Evolutionary conservation across 2,888 invertebrate genomes (phyloP), one percentile per base, ranked within the genome.

Genomic region (Nasonia oneida): DNA sequence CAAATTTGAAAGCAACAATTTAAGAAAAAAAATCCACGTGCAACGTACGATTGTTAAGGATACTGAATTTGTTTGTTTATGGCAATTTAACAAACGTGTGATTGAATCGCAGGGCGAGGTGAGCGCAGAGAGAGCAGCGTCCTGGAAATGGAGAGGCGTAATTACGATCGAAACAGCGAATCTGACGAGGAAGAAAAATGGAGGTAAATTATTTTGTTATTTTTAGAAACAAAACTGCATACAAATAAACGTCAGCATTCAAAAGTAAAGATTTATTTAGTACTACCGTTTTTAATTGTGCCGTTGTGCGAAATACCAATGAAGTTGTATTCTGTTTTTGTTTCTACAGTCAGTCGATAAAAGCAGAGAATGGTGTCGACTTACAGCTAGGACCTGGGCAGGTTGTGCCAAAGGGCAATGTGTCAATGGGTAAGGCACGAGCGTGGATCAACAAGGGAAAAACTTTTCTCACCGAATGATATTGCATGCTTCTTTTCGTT

Each of bases 361-460:
- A 92, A 90, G 90, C 90, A 87, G 92, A 92, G 86, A 91, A 92
- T 85, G 92, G 91, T 64, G 83, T 90, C 94, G 92, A 96, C 94
- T 87, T 91, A 42, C 93, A 94, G 91, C 94, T 97, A 88, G 97
- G 97, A 57, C 97, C 97, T 4, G 97, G 97, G 33, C 97, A 97
- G 94, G 95, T 97, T 92, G 96, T 96, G 93, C 97, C 97, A 79
- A 95, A 96, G 89, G 97, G 96, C 90, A 95, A 95, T 89, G 94
- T 96, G 89, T 0, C 87, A 15, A 88, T 88, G 86, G 88, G 89
- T 89, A 78, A 14, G 37, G 14, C 14, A 70, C 8, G n/a, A 14
- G 18, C 29, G 39, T 42, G 33, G 1, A n/a, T 23, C 3, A 12
- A 5, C 10, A 61, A 77, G 3, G 47, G 18, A n/a, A 29, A 1